Conservation (phyloP, 2,888 invertebrate species). For the Aphrophora alni region DNA sequence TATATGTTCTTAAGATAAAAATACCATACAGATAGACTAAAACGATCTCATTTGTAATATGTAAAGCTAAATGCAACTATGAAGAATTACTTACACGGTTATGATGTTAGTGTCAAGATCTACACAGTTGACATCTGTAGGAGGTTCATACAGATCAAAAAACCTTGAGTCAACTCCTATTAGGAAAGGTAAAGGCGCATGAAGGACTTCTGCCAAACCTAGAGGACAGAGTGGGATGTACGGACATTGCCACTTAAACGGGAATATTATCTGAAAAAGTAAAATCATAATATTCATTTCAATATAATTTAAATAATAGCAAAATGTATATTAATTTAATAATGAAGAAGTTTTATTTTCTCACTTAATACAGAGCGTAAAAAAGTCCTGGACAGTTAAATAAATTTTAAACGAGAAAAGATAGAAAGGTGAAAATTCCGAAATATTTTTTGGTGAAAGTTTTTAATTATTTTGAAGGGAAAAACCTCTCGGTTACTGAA, state of each 20-base stretch:
- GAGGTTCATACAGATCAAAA: slow-evolving; percentile 97
- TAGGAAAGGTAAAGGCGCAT: slow-evolving; percentile 96
- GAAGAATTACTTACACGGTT: slow-evolving; percentile 66
- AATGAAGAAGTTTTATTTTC: neutral
- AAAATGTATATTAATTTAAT: neutral
- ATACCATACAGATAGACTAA: too few relatives aligned
- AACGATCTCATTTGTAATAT: too few relatives aligned
- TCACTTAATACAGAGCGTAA: too few relatives aligned
- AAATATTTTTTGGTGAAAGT: too few relatives aligned
- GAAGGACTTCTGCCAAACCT: slow-evolving; percentile 92
- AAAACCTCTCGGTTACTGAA: too few relatives aligned
- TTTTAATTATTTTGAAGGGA: too few relatives aligned
- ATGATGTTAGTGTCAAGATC: slow-evolving; percentile 98
- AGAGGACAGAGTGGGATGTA: slow-evolving; percentile 98
- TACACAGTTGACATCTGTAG: slow-evolving; percentile 95
- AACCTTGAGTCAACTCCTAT: slow-evolving; percentile 97
- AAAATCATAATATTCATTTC: too few relatives aligned
- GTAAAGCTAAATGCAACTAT: too few relatives aligned
- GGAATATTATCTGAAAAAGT: slow-evolving; percentile 77
- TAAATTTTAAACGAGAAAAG: too few relatives aligned
- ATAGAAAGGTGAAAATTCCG: too few relatives aligned
- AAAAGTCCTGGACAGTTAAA: too few relatives aligned
- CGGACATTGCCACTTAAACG: slow-evolving; percentile 99
- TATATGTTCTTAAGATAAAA: too few relatives aligned
- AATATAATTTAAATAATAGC: slow-evolving; percentile 22